Conservation (phyloP, 2,797 vertebrate genomes). For the Bovichtus variegatus region DNA sequence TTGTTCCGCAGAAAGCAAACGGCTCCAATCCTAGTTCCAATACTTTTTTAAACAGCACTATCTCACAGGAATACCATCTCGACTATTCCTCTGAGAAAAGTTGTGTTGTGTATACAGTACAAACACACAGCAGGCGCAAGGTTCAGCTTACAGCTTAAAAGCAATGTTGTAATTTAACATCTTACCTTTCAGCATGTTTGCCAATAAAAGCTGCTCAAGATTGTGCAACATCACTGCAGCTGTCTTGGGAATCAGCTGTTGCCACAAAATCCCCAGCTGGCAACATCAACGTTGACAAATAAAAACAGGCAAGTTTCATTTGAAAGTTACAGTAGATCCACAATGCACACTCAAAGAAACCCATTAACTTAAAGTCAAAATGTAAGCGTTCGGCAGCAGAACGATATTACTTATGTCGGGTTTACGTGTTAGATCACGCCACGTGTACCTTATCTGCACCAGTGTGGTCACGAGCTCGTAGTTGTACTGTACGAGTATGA, state of each 20-base stretch:
- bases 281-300: slow-evolving; percentile 47
- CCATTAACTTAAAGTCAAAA: not conserved
- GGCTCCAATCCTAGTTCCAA: slow-evolving; percentile 12
- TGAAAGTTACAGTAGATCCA: slow-evolving; percentile 22
- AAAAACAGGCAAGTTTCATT: slow-evolving; percentile 35
- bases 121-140: slow-evolving; percentile 16
- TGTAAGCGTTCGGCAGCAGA: not conserved
- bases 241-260: slow-evolving; percentile 66
- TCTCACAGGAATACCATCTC: slow-evolving; percentile 45
- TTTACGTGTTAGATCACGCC: not conserved
- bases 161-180: slow-evolving; percentile 55
- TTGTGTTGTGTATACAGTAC: slow-evolving; percentile 26
- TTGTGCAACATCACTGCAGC: slow-evolving; percentile 49
- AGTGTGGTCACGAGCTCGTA: slow-evolving; percentile 11
- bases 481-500: slow-evolving; percentile 17
- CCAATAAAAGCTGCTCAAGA: slow-evolving; percentile 52
- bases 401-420: not conserved
- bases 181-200: slow-evolving; percentile 62
- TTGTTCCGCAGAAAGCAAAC: not conserved
- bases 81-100: slow-evolving; percentile 51
- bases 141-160: slow-evolving; percentile 41
- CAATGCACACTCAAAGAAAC: not conserved
- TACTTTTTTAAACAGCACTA: slow-evolving; percentile 22
- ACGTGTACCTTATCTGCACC: not conserved
- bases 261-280: slow-evolving; percentile 41